These are phyloP conservation scores for Stylophora pistillata DNA, from an alignment of 64 coral and sea anemone species.

Conservation along the genomic window DNA sequence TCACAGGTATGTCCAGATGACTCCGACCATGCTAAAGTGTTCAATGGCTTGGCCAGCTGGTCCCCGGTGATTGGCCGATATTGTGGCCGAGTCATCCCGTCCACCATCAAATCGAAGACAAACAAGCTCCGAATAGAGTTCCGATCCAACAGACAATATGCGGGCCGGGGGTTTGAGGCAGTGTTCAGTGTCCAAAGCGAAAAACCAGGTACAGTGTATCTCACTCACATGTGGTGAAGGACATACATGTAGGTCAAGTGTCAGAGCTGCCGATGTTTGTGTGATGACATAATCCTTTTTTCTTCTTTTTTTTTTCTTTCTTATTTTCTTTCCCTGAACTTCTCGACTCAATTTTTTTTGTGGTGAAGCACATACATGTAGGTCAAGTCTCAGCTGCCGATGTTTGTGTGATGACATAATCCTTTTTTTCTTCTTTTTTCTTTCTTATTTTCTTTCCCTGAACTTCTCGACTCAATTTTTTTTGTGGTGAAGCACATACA, in stretches of 20 bases:
- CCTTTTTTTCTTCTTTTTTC: too few relatives aligned
- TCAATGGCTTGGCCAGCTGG: slow-evolving; percentile 86
- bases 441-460: too few relatives aligned
- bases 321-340: too few relatives aligned
- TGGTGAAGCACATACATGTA: too few relatives aligned
- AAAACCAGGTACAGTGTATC: slow-evolving; percentile 45
- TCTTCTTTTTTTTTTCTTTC: too few relatives aligned
- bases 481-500: too few relatives aligned
- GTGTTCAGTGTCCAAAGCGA: slow-evolving; percentile 40
- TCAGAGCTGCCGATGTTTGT: too few relatives aligned
- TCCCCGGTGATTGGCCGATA: slow-evolving; percentile 54
- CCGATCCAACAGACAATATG: slow-evolving; percentile 64
- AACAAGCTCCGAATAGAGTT: slow-evolving; percentile 91
- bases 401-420: too few relatives aligned
- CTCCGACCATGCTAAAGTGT: slow-evolving; percentile 62
- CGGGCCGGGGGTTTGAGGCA: slow-evolving; percentile 72
- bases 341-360: too few relatives aligned
- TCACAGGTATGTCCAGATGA: slow-evolving; percentile 34
- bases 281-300: too few relatives aligned
- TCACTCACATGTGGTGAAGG: background rate
- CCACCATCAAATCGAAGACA: slow-evolving; percentile 25
- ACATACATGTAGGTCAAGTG: background rate
- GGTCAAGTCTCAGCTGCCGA: background rate
- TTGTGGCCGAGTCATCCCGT: slow-evolving; percentile 47
- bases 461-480: too few relatives aligned